Evolutionary conservation across 2,888 invertebrate species (phyloP), one percentile per base, ranked within the genome.

Genomic region (Ptychoptera contaminata): DNA sequence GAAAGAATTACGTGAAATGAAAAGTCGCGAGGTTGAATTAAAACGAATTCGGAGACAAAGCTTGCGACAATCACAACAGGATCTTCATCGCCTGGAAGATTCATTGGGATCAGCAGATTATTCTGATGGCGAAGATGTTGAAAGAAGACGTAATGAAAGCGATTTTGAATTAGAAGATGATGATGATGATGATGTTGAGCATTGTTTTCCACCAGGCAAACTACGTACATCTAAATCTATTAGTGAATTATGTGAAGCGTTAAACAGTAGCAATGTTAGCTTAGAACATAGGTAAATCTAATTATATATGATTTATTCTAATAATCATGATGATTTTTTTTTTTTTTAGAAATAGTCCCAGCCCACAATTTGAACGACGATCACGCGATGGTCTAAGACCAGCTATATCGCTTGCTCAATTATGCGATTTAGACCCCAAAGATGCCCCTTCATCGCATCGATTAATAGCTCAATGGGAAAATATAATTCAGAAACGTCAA

Each of bases 1-100:
- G 57, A 79, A 79, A 50, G 92, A 92, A 62, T 67, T 92, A 42
- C 72, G 78, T 57, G 90, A 91, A 55, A 82, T 90, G 74, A 82
- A 84, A 56, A 76, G 77, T 51, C 70, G 87, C 45, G 87, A 87
- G 57, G 78, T 80, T 50, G 87, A 87, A 57, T 67, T 87, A 37
- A 82, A 83, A 72, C 69, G 72, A 51, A 71, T 76, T 68, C 69
- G 81, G 49, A 72, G 74, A 59, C 71, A 73, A 53, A 65, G 62
- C n/a, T 65, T 73, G 47, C 64, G 72, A 46, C 71, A 73, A 29
- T 77, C 76, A 44, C 81, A 82, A 48, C n/a, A 12, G n/a, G 14
- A 35, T 35, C 14, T 35, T 12, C 3, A 14, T 12, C 35, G n/a
- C 8, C 35, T 6, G 3, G 14, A n/a, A 14, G 14, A 35, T 35